Percentiles rank a stretch among this genome's conserved stretches.
phyloP scores from a whole-genome alignment of 2,113 vertebrate species.

The Dipodomys ordii region DNA sequence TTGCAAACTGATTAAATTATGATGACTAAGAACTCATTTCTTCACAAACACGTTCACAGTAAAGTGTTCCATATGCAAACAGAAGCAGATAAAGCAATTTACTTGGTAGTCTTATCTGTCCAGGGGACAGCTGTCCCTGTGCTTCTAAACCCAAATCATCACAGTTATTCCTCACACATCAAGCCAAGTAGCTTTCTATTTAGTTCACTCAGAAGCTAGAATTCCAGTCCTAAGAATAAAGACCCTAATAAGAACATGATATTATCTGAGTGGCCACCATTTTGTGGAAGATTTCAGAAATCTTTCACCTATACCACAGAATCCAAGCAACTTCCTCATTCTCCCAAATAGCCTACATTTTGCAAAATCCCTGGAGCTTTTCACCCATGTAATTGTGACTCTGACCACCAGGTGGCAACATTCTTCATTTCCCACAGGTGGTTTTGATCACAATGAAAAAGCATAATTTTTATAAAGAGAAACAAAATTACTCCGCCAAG shows the following conservation, averaged over 20 bases:
- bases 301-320: neutral
- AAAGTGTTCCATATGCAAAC: neutral
- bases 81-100: neutral
- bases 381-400: neutral
- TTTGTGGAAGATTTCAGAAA: neutral
- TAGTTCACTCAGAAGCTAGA: neutral
- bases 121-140: neutral
- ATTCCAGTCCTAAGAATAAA: neutral
- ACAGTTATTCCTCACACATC: neutral
- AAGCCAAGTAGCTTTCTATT: neutral
- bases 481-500: conserved; percentile 15
- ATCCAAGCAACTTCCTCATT: neutral
- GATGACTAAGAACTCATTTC: neutral
- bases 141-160: neutral
- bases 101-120: neutral
- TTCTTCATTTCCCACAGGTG: neutral
- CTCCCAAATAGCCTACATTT: neutral
- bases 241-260: neutral
- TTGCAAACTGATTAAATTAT: neutral
- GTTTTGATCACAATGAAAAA: neutral
- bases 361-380: neutral
- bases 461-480: neutral
- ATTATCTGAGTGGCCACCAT: neutral
- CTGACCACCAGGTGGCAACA: neutral
- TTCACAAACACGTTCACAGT: neutral